Evolutionary conservation across 2,797 vertebrate species (phyloP), one percentile per base, ranked within the genome.

Genomic region (Peromyscus melanophrys): DNA sequence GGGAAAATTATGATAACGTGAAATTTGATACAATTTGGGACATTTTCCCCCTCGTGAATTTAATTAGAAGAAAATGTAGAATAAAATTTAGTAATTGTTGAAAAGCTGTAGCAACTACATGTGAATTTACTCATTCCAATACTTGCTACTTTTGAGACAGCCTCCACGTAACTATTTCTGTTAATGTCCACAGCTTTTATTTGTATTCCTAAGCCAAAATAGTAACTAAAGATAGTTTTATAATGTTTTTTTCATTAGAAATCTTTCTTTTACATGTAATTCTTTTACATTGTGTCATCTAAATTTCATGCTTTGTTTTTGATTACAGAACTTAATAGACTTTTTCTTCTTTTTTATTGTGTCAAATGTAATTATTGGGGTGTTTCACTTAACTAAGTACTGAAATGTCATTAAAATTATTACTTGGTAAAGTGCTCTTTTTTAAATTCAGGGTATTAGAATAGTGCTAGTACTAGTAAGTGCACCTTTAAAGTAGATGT

Each of bases 361-460:
- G 94, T 89, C 78, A 83, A 81, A 92, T 98, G 98, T 97, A 98
- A 96, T 98, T 98, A 96, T 96, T 83, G 94, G 65, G 96, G 59
- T 95, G 81, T 83, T 95, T 91, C 81, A 96, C 57, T 98, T 98
- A 97, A 98, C 97, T 98, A 98, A 98, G 97, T 95, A 71, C 83
- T 96, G 92, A 98, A 97, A 96, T 95, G 97, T 94, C 95, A 97
- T 96, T 98, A 97, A 98, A 98, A 97, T 98, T 97, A 96, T 75
- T 96, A 88, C 96, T 96, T 89, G 43, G 95, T 97, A 87, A 97
- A 97, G 85, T 75, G 96, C 71, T 96, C 84, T 97, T 97, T 92
- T 92, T 98, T 96, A 98, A 97, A 98, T 98, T 94, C 31, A 69
- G 87, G 98, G 59, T 97, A 73, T 96, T 90, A 94, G 69, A 98